Conservation (phyloP, 37 sponge, comb jelly and placozoan species). For the Geodia barretti region DNA sequence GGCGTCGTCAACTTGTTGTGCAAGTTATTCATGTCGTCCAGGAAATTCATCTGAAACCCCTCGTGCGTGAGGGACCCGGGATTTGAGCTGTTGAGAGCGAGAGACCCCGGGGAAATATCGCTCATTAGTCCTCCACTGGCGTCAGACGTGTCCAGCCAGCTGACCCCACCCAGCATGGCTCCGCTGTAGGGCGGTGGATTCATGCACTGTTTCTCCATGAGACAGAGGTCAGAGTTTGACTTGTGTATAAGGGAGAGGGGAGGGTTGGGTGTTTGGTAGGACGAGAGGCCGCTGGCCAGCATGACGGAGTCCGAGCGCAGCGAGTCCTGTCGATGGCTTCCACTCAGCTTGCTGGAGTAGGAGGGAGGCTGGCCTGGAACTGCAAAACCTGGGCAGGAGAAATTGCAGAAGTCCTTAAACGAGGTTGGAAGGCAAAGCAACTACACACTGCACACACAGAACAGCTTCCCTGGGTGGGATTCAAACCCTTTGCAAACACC, state of each 20-base stretch:
- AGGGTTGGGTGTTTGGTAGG: conserved; percentile 29
- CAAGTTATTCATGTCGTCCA: conserved; percentile 25
- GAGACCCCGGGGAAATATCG: background rate
- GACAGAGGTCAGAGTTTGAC: conserved; percentile 40
- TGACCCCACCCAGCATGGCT: conserved; percentile 22
- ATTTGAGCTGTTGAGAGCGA: conserved; percentile 21
- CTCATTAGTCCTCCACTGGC: background rate
- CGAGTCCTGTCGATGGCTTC: conserved; percentile 6
- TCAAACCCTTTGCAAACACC: no score
- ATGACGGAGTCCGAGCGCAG: conserved; percentile 23
- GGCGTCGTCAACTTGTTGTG: background rate
- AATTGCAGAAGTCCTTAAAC: no score
- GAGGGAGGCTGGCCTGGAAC: background rate
- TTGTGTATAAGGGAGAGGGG: conserved; percentile 14
- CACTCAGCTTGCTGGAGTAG: background rate
- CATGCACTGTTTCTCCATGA: background rate
- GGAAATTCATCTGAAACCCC: conserved; percentile 30
- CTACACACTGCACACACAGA: background rate
- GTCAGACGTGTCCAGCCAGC: conserved; percentile 63
- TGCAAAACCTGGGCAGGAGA: background rate
- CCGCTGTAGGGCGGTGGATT: conserved; percentile 6
- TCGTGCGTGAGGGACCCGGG: conserved; percentile 57
- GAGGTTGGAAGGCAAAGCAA: no score
- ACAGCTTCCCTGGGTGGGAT: background rate
- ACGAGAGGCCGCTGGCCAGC: conserved; percentile 15